Conservation (phyloP, 1,140 invertebrate genomes). For the Pantala flavescens region DNA sequence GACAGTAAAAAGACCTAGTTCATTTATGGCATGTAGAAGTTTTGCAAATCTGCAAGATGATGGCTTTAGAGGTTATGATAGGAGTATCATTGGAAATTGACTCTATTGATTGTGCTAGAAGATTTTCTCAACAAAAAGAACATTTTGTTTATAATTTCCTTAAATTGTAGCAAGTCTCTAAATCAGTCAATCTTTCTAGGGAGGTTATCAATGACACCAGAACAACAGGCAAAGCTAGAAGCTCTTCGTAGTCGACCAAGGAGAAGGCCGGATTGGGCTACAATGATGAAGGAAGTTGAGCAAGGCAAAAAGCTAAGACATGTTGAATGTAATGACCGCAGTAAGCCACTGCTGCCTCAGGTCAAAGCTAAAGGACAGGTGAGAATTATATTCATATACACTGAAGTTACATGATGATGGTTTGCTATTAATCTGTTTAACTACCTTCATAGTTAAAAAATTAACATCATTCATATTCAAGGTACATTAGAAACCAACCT, state of each 20-base stretch:
- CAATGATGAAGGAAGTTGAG: conserved; percentile 83
- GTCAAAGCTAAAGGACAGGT: conserved; percentile 49
- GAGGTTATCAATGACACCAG: conserved; percentile 20
- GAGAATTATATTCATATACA: conserved; percentile 26
- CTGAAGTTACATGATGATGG: background rate
- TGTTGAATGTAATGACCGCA: conserved; percentile 73
- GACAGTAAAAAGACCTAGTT: too few relatives aligned
- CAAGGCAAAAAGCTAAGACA: conserved; percentile 59
- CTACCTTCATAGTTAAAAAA: background rate
- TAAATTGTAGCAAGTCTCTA: too few relatives aligned
- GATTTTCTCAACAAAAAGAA: too few relatives aligned
- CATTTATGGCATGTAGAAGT: too few relatives aligned
- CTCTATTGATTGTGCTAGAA: too few relatives aligned
- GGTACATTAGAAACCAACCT: too few relatives aligned
- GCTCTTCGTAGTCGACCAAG: conserved; percentile 58
- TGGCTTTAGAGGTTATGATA: too few relatives aligned
- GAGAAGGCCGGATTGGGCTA: conserved; percentile 72
- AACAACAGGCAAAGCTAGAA: conserved; percentile 48
- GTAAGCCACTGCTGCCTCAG: conserved; percentile 49
- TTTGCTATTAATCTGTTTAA: background rate
- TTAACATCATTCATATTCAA: background rate
- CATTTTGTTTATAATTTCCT: too few relatives aligned
- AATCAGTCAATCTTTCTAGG: too few relatives aligned
- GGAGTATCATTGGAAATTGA: too few relatives aligned
- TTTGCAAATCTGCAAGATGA: too few relatives aligned